A percentile compares a stretch with the other conserved stretches of the same genome.
These are phyloP conservation scores for Eumacrocentrus americanus DNA, from an alignment of 2,888 invertebrate species.

Conservation along the genomic window DNA sequence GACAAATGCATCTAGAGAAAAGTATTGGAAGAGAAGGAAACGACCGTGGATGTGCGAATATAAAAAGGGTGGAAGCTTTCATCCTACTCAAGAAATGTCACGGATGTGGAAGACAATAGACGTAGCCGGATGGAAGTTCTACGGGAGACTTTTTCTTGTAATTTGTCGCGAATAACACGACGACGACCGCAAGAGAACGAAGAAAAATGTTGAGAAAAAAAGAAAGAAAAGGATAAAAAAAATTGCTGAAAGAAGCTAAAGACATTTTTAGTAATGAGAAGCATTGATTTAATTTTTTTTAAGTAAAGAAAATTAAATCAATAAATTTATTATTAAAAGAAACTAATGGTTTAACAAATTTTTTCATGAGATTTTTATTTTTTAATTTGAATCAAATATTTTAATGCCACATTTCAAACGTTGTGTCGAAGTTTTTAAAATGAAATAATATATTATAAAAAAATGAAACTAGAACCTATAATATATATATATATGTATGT, in stretches of 20 bases:
- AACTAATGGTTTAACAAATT: neutral
- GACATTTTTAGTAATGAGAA: conserved; percentile 53
- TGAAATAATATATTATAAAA: neutral
- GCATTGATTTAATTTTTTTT: conserved; percentile 49
- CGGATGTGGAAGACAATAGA: conserved; percentile 35
- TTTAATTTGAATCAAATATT: no score
- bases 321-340: neutral
- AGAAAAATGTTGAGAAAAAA: conserved; percentile 3
- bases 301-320: conserved; percentile 6
- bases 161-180: conserved; percentile 40
- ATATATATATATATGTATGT: no score
- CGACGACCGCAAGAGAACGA: conserved; percentile 33
- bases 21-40: neutral
- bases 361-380: neutral
- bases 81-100: conserved; percentile 27
- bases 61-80: conserved; percentile 26
- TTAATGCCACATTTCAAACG: no score
- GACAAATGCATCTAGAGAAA: conserved; percentile 3
- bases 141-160: conserved; percentile 34
- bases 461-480: neutral
- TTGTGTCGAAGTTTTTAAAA: neutral
- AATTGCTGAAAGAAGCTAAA: conserved; percentile 20
- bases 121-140: conserved; percentile 33
- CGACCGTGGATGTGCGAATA: conserved; percentile 1
- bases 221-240: conserved; percentile 8